These are phyloP conservation scores for Scaptomyza reducta DNA, from an alignment of 2,888 invertebrate genomes.

Conservation along the genomic window DNA sequence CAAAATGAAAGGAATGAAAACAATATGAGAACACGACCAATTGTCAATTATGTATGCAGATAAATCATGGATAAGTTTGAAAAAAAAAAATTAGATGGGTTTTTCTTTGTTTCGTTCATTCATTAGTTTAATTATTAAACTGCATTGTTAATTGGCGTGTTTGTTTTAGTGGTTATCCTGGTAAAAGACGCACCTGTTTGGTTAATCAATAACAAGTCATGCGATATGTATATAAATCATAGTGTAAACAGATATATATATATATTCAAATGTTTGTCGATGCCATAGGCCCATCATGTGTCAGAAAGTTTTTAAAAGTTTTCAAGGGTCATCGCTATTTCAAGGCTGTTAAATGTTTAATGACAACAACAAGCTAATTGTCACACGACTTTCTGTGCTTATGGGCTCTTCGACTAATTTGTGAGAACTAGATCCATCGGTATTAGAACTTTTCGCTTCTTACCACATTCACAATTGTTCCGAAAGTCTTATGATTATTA, in stretches of 20 bases:
- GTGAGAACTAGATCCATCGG: conserved; percentile 35
- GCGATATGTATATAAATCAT: conserved; percentile 17
- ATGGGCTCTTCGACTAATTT: conserved; percentile 15
- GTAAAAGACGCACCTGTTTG: conserved; percentile 41
- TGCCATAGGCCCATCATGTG: background rate
- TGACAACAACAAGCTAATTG: conserved; percentile 30
- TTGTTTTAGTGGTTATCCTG: background rate
- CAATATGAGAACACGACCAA: background rate
- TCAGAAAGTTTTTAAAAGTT: conserved; percentile 6
- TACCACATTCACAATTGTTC: background rate
- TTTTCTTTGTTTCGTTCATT: background rate
- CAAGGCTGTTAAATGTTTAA: conserved; percentile 56
- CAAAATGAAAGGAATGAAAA: background rate
- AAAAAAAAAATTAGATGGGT: background rate
- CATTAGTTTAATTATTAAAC: conserved; percentile 23
- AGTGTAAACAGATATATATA: background rate
- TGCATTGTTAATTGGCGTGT: background rate
- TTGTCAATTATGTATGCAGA: conserved; percentile 29
- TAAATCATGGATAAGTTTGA: conserved; percentile 37
- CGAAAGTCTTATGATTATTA: background rate
- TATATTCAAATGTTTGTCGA: conserved; percentile 2
- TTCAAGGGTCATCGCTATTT: conserved; percentile 3
- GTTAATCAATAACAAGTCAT: conserved; percentile 6
- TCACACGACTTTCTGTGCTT: conserved; percentile 19
- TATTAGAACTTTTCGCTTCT: background rate